Conservation (phyloP, 2,113 vertebrate species). For the Danio rerio region DNA sequence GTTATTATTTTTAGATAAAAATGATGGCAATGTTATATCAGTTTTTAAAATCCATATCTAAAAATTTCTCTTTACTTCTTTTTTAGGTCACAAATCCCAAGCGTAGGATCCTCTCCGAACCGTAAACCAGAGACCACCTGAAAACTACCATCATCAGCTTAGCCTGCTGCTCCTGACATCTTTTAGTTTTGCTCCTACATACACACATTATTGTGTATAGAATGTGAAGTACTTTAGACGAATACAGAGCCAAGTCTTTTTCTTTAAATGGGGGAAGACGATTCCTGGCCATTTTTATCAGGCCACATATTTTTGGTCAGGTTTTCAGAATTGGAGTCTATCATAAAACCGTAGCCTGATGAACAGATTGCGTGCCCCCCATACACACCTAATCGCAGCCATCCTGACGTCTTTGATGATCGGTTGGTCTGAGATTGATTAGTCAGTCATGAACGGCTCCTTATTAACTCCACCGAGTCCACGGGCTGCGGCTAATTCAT, state of each 20-base stretch:
- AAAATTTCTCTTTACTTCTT: conserved; percentile 16
- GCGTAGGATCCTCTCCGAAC: conserved; percentile 14
- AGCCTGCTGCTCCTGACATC: background rate
- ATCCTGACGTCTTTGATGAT: conserved; percentile 41
- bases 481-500: conserved; percentile 72
- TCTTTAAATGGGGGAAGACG: conserved; percentile 48
- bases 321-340: conserved; percentile 10
- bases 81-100: conserved; percentile 31
- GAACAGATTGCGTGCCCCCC: conserved; percentile 35
- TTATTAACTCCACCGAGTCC: conserved; percentile 79
- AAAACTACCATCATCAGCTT: conserved; percentile 21
- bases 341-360: conserved; percentile 45
- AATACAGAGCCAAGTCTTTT: background rate
- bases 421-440: conserved; percentile 32
- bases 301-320: background rate
- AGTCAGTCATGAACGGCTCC: conserved; percentile 74
- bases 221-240: conserved; percentile 15
- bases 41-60: background rate
- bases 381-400: conserved; percentile 20
- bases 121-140: background rate
- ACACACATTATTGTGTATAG: conserved; percentile 12
- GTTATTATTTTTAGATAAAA: background rate
- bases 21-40: background rate
- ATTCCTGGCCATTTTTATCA: background rate
- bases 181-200: conserved; percentile 18